These are phyloP conservation scores for Melinaea marsaeus DNA, from an alignment of 2,888 invertebrate genomes.

Conservation along the genomic window DNA sequence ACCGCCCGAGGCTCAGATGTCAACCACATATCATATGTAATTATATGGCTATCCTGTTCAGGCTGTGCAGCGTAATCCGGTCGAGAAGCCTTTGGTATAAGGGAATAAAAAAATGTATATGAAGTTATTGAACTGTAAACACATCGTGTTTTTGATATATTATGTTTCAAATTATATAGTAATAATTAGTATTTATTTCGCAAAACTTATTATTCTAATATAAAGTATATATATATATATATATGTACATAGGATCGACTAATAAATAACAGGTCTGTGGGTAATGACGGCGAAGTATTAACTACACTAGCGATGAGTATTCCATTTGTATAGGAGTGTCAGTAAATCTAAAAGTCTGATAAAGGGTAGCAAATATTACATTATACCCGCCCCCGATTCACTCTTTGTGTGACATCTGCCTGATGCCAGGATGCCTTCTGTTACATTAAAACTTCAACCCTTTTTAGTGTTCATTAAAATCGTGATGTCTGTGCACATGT, in stretches of 20 bases:
- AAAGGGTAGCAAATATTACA: conserved; percentile 31
- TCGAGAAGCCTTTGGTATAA: conserved; percentile 38
- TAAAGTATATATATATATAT: too few relatives aligned
- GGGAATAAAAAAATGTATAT: conserved; percentile 26
- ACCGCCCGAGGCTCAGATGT: conserved; percentile 55
- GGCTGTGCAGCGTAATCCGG: conserved; percentile 42
- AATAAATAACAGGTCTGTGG: conserved; percentile 55
- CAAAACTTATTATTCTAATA: too few relatives aligned
- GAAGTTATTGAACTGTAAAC: conserved; percentile 15
- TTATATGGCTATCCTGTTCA: conserved; percentile 53
- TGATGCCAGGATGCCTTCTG: conserved; percentile 45
- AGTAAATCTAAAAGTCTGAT: conserved; percentile 27
- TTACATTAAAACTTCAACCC: conserved; percentile 55
- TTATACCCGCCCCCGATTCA: conserved; percentile 32
- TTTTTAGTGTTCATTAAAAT: conserved; percentile 35
- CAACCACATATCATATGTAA: conserved; percentile 60
- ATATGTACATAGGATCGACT: conserved; percentile 49
- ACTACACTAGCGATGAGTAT: conserved; percentile 15
- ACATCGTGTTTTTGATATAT: background rate
- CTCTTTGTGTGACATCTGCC: conserved; percentile 56
- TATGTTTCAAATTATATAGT: too few relatives aligned
- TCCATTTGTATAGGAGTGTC: conserved; percentile 22
- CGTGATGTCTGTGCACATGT: conserved; percentile 17
- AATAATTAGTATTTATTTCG: too few relatives aligned
- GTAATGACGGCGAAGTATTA: conserved; percentile 48